phyloP scores from a whole-genome alignment of 2,888 invertebrate genomes.

The Chloroclysta siterata region DNA sequence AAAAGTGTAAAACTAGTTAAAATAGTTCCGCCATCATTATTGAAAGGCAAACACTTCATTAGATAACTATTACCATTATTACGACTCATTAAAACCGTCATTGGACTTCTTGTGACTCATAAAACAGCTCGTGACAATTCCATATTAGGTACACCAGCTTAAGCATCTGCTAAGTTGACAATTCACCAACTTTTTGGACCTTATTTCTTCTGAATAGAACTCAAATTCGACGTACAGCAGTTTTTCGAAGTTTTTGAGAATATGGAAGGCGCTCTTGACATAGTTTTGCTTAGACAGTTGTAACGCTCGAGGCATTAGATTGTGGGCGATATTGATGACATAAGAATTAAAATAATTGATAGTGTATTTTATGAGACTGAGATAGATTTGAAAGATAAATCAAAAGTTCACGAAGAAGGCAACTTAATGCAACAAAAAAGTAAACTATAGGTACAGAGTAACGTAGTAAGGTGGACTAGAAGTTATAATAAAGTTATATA shows the following conservation, averaged over 20 bases:
- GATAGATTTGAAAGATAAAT: constrained; percentile 15
- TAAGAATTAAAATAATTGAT: constrained; percentile 39
- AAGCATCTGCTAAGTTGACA: constrained; percentile 41
- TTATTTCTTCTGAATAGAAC: constrained; percentile 24
- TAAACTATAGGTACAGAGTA: neutral
- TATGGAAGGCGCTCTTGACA: constrained; percentile 61
- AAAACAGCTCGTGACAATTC: constrained; percentile 56
- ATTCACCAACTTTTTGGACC: neutral
- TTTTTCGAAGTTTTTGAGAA: constrained; percentile 20
- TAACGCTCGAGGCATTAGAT: constrained; percentile 51
- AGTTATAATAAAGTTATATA: too few relatives aligned
- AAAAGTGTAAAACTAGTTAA: constrained; percentile 27
- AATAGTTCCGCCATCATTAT: constrained; percentile 35
- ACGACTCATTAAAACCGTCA: constrained; percentile 36
- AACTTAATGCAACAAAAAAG: neutral
- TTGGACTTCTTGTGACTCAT: constrained; percentile 39
- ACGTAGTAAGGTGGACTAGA: too few relatives aligned
- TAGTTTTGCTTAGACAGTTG: constrained; percentile 55
- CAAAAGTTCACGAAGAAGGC: constrained; percentile 3
- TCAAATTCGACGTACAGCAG: constrained; percentile 17
- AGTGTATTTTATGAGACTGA: constrained; percentile 34
- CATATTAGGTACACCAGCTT: constrained; percentile 49
- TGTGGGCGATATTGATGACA: constrained; percentile 58
- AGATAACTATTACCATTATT: constrained; percentile 27
- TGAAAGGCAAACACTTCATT: constrained; percentile 39